Evolutionary conservation across 30 jellyfish, hydroid and myxozoan species (phyloP).

Genomic region (Mastigias papua): DNA sequence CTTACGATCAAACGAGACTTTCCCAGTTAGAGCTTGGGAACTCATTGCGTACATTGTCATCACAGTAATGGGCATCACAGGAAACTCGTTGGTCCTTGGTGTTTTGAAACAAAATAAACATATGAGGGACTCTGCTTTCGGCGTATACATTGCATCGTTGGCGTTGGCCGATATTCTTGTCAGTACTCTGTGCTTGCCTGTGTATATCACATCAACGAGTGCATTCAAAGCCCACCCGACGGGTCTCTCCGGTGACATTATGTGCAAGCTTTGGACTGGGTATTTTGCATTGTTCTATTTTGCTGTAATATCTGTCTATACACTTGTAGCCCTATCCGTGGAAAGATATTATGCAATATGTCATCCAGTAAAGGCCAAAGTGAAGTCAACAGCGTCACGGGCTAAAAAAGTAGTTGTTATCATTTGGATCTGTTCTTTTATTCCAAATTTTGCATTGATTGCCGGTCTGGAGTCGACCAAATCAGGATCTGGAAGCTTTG

Average conservation of each 20-base stretch:
- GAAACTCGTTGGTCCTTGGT: conserved; percentile 54
- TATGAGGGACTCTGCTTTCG: conserved; percentile 69
- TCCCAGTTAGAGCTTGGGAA: conserved; percentile 71
- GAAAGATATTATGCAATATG: conserved; percentile 77
- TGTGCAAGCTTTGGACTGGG: conserved; percentile 76
- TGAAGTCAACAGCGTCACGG: conserved; percentile 57
- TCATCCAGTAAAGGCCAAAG: conserved; percentile 62
- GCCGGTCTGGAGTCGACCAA: conserved; percentile 59
- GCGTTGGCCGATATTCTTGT: conserved; percentile 62
- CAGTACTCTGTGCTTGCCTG: conserved; percentile 52
- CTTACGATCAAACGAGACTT: conserved; percentile 37
- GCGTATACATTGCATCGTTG: conserved; percentile 63
- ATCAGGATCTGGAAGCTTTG: conserved; percentile 57
- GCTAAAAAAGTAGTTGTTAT: conserved; percentile 55
- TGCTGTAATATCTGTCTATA: conserved; percentile 81
- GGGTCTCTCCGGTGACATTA: conserved; percentile 67
- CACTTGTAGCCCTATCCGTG: conserved; percentile 66
- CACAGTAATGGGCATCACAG: conserved; percentile 51
- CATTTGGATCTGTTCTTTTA: conserved; percentile 61
- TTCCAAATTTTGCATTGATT: conserved; percentile 68
- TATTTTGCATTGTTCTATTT: conserved; percentile 69
- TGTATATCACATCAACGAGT: conserved; percentile 58
- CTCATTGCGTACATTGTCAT: conserved; percentile 41
- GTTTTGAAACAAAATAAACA: conserved; percentile 38
- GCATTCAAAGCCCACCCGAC: conserved; percentile 58